Base-by-base conservation (phyloP, 2,113 vertebrate genomes). In the Hystrix cristata region DNA sequence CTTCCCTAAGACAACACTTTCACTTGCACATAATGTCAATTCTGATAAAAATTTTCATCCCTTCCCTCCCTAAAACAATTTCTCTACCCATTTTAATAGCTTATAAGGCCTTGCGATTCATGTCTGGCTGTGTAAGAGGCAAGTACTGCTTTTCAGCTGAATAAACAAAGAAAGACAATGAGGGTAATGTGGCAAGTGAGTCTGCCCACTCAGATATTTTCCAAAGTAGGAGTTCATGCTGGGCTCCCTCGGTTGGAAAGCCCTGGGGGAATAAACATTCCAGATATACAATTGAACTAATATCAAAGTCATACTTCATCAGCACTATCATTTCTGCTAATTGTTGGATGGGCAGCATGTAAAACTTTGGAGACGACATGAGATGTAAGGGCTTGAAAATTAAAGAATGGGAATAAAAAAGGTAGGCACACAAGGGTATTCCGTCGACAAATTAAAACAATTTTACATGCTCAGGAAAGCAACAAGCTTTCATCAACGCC, bases 191-290 rank as follows among this genome's bases (percentile, higher is more conserved):
- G 95, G 96, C 96, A 97, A 97, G 96, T 18, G 53, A 92, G 82
- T 97, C 96, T 97, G 96, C 96, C 98, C 94, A 98, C 96, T 96
- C 96, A 98, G 97, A 98, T 98, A 95, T 91, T 97, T 98, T 97
- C 96, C 98, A 89, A 88, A 97, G 98, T 96, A 96, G 97, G 96
- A 97, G 96, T 96, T 95, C 93, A 95, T 69, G 95, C 95, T 90
- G 88, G 76, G 97, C 64, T 96, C 74, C 94, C 96, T 94, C 88
- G 23, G 87, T 78, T 95, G 74, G 97, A 92, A 95, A 97, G 88
- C 96, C 71, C 79, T 29, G 23, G 31, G 92, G 88, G 85, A 97
- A 97, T 88, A 97, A 98, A 96, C 93, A 97, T 86, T 90, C 90
- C 72, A 94, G 81, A 92, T 96, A 94, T 23, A 93, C 62, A 98